phyloP scores from a whole-genome alignment of 92 coral and sea anemone genomes.

The Pocillopora meandrina region DNA sequence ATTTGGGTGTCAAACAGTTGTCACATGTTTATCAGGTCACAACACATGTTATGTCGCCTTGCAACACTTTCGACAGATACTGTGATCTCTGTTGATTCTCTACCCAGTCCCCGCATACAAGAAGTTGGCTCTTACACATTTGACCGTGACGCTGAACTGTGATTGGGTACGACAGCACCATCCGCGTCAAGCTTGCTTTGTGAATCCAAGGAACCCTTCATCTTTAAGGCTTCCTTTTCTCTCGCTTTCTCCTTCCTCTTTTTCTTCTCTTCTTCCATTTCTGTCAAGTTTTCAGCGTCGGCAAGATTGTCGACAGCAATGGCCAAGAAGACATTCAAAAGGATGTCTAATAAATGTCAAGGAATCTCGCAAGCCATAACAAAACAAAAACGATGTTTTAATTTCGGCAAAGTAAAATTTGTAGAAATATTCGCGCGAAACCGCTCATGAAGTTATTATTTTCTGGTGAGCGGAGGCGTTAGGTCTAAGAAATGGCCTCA shows the following conservation, averaged over 20 bases:
- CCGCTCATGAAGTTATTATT: too few species aligned
- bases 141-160: slow-evolving; percentile 43
- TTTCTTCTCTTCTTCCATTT: slow-evolving; percentile 93
- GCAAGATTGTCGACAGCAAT: slow-evolving; percentile 98
- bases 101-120: background rate
- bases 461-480: too few species aligned
- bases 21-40: background rate
- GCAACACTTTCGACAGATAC: background rate
- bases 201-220: slow-evolving; percentile 20
- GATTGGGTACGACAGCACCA: slow-evolving; percentile 25
- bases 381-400: background rate
- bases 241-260: slow-evolving; percentile 75
- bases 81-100: background rate
- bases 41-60: too few species aligned
- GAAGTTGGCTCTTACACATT: slow-evolving; percentile 19
- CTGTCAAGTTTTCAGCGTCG: slow-evolving; percentile 95
- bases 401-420: background rate
- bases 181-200: slow-evolving; percentile 16
- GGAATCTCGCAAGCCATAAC: slow-evolving; percentile 8
- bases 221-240: slow-evolving; percentile 46
- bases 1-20: background rate
- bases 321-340: slow-evolving; percentile 98
- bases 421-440: too few species aligned
- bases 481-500: too few species aligned
- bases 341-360: slow-evolving; percentile 78